These are phyloP conservation scores for Stictocephala bisonia DNA, from an alignment of 2,888 invertebrate genomes.

Conservation along the genomic window DNA sequence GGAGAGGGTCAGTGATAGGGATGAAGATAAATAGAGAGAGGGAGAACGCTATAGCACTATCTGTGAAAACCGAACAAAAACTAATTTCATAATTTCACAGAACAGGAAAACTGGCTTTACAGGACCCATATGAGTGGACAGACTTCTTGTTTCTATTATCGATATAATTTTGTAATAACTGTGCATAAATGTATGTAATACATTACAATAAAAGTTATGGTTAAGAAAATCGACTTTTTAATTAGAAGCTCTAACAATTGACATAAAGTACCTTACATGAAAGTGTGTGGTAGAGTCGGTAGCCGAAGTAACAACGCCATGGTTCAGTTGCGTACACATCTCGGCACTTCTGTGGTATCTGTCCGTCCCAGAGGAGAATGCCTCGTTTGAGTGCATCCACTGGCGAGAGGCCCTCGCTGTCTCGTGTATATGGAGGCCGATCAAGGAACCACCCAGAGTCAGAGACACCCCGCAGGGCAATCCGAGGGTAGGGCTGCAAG, in stretches of 20 bases:
- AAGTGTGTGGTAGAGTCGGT: conserved; percentile 85
- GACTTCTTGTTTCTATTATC: no score
- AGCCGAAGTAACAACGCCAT: conserved; percentile 95
- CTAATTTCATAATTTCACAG: no score
- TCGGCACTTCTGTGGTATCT: conserved; percentile 81
- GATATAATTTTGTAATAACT: background rate
- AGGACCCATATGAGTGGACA: no score
- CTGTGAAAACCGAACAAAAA: no score
- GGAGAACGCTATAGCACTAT: no score
- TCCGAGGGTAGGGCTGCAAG: conserved; percentile 72
- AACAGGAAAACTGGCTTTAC: no score
- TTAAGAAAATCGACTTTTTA: no score
- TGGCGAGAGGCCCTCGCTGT: conserved; percentile 68
- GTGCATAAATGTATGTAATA: conserved; percentile 2
- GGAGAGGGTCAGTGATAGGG: no score
- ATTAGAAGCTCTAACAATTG: no score
- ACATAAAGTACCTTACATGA: conserved; percentile 68
- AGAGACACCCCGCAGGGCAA: conserved; percentile 84
- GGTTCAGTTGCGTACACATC: conserved; percentile 77
- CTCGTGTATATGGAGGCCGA: conserved; percentile 76
- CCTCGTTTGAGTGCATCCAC: conserved; percentile 78
- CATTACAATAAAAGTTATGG: no score
- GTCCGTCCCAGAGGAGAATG: conserved; percentile 82
- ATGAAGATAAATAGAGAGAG: no score
- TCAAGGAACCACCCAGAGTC: conserved; percentile 97